Conservation (phyloP, 2,797 vertebrate genomes). For the Betta splendens region DNA sequence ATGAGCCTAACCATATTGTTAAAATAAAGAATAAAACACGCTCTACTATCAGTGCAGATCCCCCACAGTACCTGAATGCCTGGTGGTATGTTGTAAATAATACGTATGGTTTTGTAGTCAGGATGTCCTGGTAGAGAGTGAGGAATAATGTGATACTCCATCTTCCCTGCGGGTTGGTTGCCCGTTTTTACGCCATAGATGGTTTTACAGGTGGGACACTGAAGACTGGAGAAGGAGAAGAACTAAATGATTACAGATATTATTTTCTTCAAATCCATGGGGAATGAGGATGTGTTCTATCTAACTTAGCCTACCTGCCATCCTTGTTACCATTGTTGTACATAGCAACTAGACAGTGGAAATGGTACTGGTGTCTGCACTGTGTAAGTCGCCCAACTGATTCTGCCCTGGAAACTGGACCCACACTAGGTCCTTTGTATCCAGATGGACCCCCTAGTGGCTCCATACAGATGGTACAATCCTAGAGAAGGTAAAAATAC, state of each 20-base stretch:
- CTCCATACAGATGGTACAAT: conserved; percentile 96
- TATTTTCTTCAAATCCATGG: not conserved
- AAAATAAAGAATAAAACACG: not conserved
- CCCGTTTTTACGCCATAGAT: conserved; percentile 84
- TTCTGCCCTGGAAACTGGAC: conserved; percentile 77
- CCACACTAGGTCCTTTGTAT: conserved; percentile 87
- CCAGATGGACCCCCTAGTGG: conserved; percentile 87
- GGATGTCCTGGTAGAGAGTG: conserved; percentile 91
- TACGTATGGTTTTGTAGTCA: conserved; percentile 92
- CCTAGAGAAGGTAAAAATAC: conserved; percentile 73
- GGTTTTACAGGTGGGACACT: conserved; percentile 84
- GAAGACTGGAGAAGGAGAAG: conserved; percentile 62
- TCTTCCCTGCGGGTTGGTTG: conserved; percentile 83
- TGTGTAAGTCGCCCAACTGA: conserved; percentile 88
- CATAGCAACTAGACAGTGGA: conserved; percentile 94
- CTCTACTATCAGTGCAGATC: too few relatives aligned
- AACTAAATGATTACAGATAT: not conserved
- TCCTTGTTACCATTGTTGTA: conserved; percentile 96
- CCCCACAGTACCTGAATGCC: conserved; percentile 84
- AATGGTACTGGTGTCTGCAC: conserved; percentile 91
- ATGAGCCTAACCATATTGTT: not conserved
- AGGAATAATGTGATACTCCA: conserved; percentile 85
- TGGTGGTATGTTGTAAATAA: conserved; percentile 94
- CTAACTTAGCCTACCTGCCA: conserved; percentile 54
- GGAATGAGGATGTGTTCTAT: not conserved